Conservation (phyloP, 1,140 invertebrate species). For the Nixonia krombeini region DNA sequence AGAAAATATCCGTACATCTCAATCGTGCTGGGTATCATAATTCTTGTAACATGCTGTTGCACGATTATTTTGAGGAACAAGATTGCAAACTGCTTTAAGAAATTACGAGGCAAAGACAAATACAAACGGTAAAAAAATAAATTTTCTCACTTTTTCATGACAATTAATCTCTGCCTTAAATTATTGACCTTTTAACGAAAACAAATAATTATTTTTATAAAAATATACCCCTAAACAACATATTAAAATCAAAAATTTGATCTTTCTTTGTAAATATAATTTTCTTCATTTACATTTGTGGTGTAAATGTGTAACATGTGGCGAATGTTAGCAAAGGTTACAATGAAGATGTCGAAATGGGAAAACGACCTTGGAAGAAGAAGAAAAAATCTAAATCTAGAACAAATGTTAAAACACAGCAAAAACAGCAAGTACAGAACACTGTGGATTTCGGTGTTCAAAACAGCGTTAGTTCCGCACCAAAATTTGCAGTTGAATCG, state of each 20-base stretch:
- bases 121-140: slow-evolving; percentile 17
- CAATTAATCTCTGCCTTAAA: neutral
- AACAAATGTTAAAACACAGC: slow-evolving; percentile 33
- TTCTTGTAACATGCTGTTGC: slow-evolving; percentile 58
- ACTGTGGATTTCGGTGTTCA: slow-evolving; percentile 41
- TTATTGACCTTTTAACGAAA: neutral
- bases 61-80: slow-evolving; percentile 51
- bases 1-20: slow-evolving; percentile 29
- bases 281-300: neutral
- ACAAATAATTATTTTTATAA: slow-evolving; percentile 2
- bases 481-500: slow-evolving; percentile 47
- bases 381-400: slow-evolving; percentile 39
- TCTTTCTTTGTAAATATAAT: neutral
- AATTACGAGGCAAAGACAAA: slow-evolving; percentile 38
- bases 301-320: slow-evolving; percentile 7
- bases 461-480: slow-evolving; percentile 19
- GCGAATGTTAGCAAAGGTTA: slow-evolving; percentile 26
- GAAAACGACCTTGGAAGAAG: slow-evolving; percentile 22
- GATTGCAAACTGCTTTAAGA: slow-evolving; percentile 36
- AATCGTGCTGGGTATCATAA: slow-evolving; percentile 27
- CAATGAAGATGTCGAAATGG: slow-evolving; percentile 32
- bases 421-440: slow-evolving; percentile 30
- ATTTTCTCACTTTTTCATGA: slow-evolving; percentile 7
- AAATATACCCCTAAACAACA: neutral
- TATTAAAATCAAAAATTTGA: neutral